Base-by-base conservation (phyloP, 1,140 invertebrate genomes). In the Papilio xuthus region DNA sequence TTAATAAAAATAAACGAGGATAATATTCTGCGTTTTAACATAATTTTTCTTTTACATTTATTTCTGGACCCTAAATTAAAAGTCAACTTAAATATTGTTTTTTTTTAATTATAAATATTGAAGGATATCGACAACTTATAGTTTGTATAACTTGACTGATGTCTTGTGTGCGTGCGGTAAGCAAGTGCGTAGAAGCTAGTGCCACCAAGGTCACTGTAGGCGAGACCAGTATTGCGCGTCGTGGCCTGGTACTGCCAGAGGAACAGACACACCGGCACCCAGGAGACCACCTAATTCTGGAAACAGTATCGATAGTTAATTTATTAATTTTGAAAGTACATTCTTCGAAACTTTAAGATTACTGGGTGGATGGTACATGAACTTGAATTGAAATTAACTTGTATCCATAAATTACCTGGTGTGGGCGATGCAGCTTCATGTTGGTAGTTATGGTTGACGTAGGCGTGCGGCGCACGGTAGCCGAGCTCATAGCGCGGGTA, bases 211-310 rank as follows among this genome's bases (percentile, higher is more conserved):
- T 98, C 97, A 98, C 97, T 98, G 98, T 88, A 98, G 95, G 85
- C 98, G 95, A 7, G 97, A 97, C 98, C 98, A 98, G 93, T 98
- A 99, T 93, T 98, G 96, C 95, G 76, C 95, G 95, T 93, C 92
- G 88, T 98, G 97, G n/a, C 97, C 98, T 12, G 98, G 98, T 73
- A 99, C 98, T 88, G 98, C 98, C 67, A 99, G 96, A 2, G 98
- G 98, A 0, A 99, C 98, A 1, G 98, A 98, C 8, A 99, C 97
- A 23, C 98, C 98, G 1, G 98, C 97, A 26, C 97, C 98, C 91
- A 98, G 98, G 23, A 99, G 96, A 83, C 98, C 98, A 96, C 95
- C 83, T 53, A 94, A 80, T 76, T 94, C 94, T 94, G 85, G 0
- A 95, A 95, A 80, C 6, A 79, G 80, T 6, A 32, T 32, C 32